phyloP scores from a whole-genome alignment of 2,797 vertebrate species.

The Chloroceryle amazona region DNA sequence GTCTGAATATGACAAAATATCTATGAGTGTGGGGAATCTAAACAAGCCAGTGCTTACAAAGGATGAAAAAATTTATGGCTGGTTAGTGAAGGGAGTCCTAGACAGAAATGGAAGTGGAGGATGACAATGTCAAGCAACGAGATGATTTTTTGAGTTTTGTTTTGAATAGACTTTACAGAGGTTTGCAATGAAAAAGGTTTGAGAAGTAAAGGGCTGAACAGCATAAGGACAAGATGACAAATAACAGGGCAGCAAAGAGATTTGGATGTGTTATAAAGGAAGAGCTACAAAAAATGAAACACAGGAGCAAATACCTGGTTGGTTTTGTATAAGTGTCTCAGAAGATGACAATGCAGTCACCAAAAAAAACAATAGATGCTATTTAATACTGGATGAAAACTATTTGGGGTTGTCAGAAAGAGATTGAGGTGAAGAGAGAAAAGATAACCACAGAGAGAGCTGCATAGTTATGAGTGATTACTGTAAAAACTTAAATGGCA shows the following conservation, averaged over 20 bases:
- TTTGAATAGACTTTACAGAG: not conserved
- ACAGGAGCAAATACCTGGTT: not conserved
- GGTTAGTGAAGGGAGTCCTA: not conserved
- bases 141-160: not conserved
- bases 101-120: not conserved
- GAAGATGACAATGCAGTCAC: not conserved
- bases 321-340: not conserved
- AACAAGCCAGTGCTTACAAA: not conserved
- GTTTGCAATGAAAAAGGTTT: not conserved
- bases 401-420: not conserved
- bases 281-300: not conserved
- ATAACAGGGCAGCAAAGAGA: not conserved
- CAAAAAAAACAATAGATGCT: not conserved
- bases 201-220: not conserved
- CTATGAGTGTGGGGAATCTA: not conserved
- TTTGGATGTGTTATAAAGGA: not conserved
- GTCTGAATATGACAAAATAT: not conserved
- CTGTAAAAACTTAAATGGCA: not conserved
- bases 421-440: not conserved
- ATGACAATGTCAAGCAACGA: not conserved
- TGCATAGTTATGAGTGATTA: not conserved
- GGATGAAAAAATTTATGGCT: not conserved
- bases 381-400: not conserved
- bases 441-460: not conserved
- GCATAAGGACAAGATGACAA: not conserved